These are phyloP conservation scores for Zosterops japonicus DNA, from an alignment of 2,113 vertebrate species.

Conservation along the genomic window DNA sequence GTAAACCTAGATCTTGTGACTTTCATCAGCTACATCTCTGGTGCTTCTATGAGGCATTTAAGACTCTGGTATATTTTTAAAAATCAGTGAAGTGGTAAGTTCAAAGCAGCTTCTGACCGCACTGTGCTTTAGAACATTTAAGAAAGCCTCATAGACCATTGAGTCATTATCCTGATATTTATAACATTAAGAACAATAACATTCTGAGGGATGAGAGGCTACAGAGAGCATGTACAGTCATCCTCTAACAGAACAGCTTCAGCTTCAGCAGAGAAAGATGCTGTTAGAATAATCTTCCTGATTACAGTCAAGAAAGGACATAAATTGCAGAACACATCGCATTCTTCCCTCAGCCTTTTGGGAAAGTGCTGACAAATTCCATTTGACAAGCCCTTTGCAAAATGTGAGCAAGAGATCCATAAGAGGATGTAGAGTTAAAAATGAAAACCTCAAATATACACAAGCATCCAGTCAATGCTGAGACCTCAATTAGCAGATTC, in stretches of 20 bases:
- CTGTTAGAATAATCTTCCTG: slow-evolving; percentile 21
- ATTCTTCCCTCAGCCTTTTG: not conserved
- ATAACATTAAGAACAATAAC: slow-evolving; percentile 39
- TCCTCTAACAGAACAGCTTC: not conserved
- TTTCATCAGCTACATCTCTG: not conserved
- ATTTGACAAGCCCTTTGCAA: not conserved
- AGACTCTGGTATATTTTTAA: not conserved
- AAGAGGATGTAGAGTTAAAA: not conserved
- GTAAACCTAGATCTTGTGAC: not conserved
- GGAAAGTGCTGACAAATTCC: not conserved
- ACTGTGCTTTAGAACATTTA: not conserved
- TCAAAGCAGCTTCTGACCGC: slow-evolving; percentile 14
- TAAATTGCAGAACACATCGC: not conserved
- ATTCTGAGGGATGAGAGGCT: not conserved
- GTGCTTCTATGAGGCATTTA: not conserved
- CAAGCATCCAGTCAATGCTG: not conserved
- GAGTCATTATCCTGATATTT: slow-evolving; percentile 51
- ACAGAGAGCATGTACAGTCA: not conserved
- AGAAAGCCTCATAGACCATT: not conserved
- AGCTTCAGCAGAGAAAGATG: not conserved
- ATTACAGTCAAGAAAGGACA: not conserved
- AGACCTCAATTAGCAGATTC: not conserved
- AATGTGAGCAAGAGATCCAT: not conserved
- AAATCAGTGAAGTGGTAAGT: not conserved
- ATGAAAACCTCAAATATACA: not conserved